phyloP scores from a whole-genome alignment of 2,113 vertebrate genomes.

The Rhombomys opimus region DNA sequence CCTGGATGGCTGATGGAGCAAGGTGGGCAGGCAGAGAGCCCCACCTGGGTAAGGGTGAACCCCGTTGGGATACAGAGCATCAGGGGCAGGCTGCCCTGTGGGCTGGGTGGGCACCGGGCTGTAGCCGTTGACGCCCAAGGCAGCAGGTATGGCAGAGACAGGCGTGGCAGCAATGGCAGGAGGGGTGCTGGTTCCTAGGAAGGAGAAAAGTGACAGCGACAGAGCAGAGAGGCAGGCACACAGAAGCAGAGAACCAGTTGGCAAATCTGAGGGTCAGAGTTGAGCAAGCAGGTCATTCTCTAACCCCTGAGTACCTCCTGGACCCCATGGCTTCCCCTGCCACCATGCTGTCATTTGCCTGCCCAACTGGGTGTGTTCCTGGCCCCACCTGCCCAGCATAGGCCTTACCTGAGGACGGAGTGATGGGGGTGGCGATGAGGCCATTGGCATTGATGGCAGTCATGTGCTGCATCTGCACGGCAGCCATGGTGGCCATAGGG shows the following conservation, averaged over 20 bases:
- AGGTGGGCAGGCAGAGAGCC: not conserved
- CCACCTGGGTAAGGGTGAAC: slow-evolving; percentile 94
- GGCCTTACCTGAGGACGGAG: slow-evolving; percentile 90
- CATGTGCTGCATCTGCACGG: slow-evolving; percentile 97
- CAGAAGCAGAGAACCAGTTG: slow-evolving; percentile 17
- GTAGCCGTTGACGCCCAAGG: slow-evolving; percentile 92
- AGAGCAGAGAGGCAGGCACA: slow-evolving; percentile 26
- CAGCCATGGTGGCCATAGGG: slow-evolving; percentile 95
- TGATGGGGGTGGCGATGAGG: slow-evolving; percentile 94
- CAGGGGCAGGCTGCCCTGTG: slow-evolving; percentile 91
- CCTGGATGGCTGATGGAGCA: not conserved
- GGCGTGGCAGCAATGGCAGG: slow-evolving; percentile 93
- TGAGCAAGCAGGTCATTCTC: not conserved
- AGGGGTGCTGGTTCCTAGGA: slow-evolving; percentile 92
- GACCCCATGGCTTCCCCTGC: not conserved
- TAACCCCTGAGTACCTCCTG: not conserved
- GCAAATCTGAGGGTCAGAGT: not conserved
- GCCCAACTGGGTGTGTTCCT: not conserved
- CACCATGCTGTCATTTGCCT: not conserved
- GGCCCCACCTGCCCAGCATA: not conserved
- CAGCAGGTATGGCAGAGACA: slow-evolving; percentile 91
- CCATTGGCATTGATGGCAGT: slow-evolving; percentile 94
- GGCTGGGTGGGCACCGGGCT: slow-evolving; percentile 89
- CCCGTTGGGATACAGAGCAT: slow-evolving; percentile 92
- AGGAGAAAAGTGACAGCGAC: slow-evolving; percentile 41